Percentiles rank a stretch among this genome's conserved stretches.
Evolutionary conservation across 2,797 vertebrate genomes (phyloP).

Genomic region (Halcyon leucocephala): DNA sequence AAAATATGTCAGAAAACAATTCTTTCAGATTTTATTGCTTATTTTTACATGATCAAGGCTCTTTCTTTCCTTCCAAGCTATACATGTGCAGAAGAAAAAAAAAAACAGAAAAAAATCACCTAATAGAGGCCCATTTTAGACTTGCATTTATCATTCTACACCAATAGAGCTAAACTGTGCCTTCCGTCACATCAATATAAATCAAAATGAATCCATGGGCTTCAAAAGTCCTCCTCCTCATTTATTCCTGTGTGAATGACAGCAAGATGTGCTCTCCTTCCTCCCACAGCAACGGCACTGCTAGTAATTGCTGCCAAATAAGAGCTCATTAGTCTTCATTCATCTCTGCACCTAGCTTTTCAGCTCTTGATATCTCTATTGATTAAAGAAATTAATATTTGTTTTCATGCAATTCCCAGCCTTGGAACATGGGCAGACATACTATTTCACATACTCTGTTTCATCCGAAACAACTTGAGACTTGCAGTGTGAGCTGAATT

Average conservation of each 20-base stretch:
- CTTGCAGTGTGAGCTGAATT: not conserved
- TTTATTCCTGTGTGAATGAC: constrained; percentile 35
- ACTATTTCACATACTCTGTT: not conserved
- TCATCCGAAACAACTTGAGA: not conserved
- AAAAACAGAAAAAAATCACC: not conserved
- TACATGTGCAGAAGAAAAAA: not conserved
- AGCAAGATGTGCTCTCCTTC: not conserved
- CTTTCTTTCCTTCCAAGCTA: not conserved
- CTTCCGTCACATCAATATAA: constrained; percentile 30
- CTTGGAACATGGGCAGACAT: not conserved
- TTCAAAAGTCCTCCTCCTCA: constrained; percentile 29
- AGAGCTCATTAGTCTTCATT: constrained; percentile 63
- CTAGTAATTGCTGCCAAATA: constrained; percentile 3
- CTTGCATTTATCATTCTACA: constrained; percentile 16
- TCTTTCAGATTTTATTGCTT: not conserved
- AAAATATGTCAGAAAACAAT: not conserved
- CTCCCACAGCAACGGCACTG: not conserved
- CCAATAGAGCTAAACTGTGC: not conserved
- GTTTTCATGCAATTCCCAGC: constrained; percentile 24
- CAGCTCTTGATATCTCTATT: constrained; percentile 33
- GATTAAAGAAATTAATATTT: constrained; percentile 56
- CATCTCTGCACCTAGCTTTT: constrained; percentile 40
- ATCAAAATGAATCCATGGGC: not conserved
- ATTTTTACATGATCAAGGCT: not conserved
- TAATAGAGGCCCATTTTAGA: not conserved